Evolutionary conservation across 1,140 invertebrate genomes (phyloP).

Genomic region (Calosoma granatense): DNA sequence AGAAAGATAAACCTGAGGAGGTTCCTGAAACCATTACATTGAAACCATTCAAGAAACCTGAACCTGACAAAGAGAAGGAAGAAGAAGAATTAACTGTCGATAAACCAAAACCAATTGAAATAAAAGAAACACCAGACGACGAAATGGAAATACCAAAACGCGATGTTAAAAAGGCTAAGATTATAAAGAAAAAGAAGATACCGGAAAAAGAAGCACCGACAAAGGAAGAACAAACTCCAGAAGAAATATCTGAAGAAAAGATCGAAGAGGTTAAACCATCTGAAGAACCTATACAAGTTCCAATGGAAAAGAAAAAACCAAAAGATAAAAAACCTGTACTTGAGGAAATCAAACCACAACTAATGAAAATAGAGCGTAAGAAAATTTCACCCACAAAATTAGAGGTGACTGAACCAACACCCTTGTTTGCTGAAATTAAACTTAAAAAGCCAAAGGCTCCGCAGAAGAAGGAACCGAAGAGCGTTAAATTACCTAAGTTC

Average conservation of each 20-base stretch:
- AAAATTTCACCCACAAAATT: constrained; percentile 19
- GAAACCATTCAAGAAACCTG: constrained; percentile 41
- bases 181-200: constrained; percentile 31
- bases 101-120: constrained; percentile 36
- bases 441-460: constrained; percentile 25
- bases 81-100: constrained; percentile 37
- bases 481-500: constrained; percentile 46
- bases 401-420: constrained; percentile 25
- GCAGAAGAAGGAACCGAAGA: constrained; percentile 29
- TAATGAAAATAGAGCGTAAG: constrained; percentile 15
- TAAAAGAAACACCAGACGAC: constrained; percentile 17
- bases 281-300: constrained; percentile 23
- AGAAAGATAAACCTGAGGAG: constrained; percentile 41
- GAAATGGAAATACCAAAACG: constrained; percentile 25
- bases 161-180: constrained; percentile 38
- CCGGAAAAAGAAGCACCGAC: constrained; percentile 21
- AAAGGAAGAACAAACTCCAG: constrained; percentile 20
- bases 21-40: constrained; percentile 39
- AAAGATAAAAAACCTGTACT: constrained; percentile 36
- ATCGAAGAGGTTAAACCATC: constrained; percentile 19
- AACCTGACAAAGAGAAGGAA: constrained; percentile 29
- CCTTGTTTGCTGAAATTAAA: constrained; percentile 32
- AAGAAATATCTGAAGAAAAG: constrained; percentile 25
- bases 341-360: constrained; percentile 11
- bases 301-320: constrained; percentile 19